Evolutionary conservation across 2,797 vertebrate species (phyloP).

Genomic region (Eupleurogrammus muticus): DNA sequence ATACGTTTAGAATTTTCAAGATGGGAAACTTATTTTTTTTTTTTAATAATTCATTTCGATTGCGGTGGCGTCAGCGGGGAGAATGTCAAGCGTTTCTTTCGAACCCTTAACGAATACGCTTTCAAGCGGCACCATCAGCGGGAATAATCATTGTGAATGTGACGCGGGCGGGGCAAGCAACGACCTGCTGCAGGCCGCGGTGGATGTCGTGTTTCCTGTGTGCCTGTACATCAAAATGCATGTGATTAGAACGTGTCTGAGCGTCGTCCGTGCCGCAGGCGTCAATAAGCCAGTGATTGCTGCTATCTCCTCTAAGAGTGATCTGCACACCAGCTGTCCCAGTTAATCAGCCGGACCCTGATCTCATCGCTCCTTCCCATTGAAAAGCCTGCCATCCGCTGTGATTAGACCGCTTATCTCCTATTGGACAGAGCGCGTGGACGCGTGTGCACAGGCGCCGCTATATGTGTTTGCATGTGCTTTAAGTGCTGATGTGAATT

Average conservation of each 20-base stretch:
- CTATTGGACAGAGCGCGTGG: slow-evolving; percentile 37
- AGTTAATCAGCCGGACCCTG: slow-evolving; percentile 73
- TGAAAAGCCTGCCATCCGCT: slow-evolving; percentile 67
- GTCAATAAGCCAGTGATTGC: slow-evolving; percentile 71
- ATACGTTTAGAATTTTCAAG: slow-evolving; percentile 21
- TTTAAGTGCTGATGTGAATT: slow-evolving; percentile 30
- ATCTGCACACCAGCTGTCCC: slow-evolving; percentile 71
- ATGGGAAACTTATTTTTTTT: slow-evolving; percentile 8
- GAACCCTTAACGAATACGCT: background rate
- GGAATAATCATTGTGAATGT: slow-evolving; percentile 1
- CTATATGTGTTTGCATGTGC: slow-evolving; percentile 12
- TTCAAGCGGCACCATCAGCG: background rate
- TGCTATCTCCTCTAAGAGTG: slow-evolving; percentile 60
- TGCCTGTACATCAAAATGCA: slow-evolving; percentile 14
- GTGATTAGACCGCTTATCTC: slow-evolving; percentile 76
- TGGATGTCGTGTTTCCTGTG: slow-evolving; percentile 16
- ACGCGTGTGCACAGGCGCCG: slow-evolving; percentile 5
- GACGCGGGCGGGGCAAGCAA: background rate
- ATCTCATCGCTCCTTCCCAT: slow-evolving; percentile 65
- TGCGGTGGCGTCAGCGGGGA: slow-evolving; percentile 2
- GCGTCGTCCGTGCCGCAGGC: slow-evolving; percentile 31
- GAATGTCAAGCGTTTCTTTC: slow-evolving; percentile 1
- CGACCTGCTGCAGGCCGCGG: slow-evolving; percentile 21
- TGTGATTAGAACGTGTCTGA: slow-evolving; percentile 17
- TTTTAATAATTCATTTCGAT: slow-evolving; percentile 19